Base-by-base conservation (phyloP, 2,113 vertebrate genomes). In the Noturus placidus region DNA sequence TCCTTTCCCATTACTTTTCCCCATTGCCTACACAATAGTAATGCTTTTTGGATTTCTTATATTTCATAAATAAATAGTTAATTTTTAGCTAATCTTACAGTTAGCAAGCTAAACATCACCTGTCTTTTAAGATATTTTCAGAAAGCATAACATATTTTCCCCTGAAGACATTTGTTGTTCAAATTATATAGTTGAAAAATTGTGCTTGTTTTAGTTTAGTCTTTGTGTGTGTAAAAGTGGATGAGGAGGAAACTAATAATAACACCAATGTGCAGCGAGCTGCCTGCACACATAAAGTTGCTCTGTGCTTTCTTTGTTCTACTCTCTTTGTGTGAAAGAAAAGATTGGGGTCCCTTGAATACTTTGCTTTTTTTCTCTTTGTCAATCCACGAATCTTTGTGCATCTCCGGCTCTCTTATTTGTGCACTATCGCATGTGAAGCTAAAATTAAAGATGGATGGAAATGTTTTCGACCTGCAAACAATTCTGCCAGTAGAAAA, bases 321-420 rank as follows among this genome's bases (percentile, higher is more conserved):
- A 52, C 25, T 77, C 76, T 56, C 76, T 79, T 79, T 79, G 76
- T 79, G 8, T 79, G 5, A 77, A 77, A 77, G 25, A 77, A 77
- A 19, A 52, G 76, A 79, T 15, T 2, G 50, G 76, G 7, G 54
- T 30, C 50, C 33, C 14, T 11, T 79, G 46, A 78, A 76, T 50
- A 46, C 69, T 72, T 42, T 42, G 7, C 72, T 76, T 22, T 76
- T 76, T 46, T 22, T 27, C 11, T 46, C 72, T 72, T 72, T 38
- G 69, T 38, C 69, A 50, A 5, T 11, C 22, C 7, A 25, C 38
- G 13, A n/a, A 50, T 78, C 76, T 77, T 77, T 52, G 25, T 52
- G 74, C 27, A 2, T 52, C 25, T 54, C 54, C 27, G 1, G 46
- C 25, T 52, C 27, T n/a, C 27, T 78, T 54, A 15, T 30, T 17